Base-by-base conservation (phyloP, 2,888 invertebrate species). In the Cactoblastis cactorum region DNA sequence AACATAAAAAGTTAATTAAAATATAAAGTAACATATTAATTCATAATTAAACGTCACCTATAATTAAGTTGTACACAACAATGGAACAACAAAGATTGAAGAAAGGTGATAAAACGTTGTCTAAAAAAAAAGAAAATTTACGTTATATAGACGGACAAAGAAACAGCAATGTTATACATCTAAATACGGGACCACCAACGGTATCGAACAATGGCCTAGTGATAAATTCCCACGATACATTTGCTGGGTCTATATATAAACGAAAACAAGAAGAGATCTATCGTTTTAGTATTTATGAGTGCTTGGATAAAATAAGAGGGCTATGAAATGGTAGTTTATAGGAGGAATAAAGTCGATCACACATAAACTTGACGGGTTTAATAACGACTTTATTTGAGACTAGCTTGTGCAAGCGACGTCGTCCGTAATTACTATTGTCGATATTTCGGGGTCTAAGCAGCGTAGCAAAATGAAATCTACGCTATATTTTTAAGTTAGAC, bases 141-240 rank as follows among this genome's bases (percentile, higher is more conserved):
- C 22, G 22, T 6, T 22, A 12, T 38, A 1, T 32, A 28, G n/a
- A n/a, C n/a, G n/a, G n/a, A 5, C 2, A 28, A 3, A 28, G 4
- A 17, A 15, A 43, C 12, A 18, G 11, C 11, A 38, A 38, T 9
- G 17, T 37, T 11, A 4, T 11, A 39, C 39, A 19, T 19, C 22
- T 6, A n/a, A n/a, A 28, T 43, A 43, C 43, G 43, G 43, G 17
- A 17, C 43, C 43, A 43, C 43, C 28, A 43, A 43, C 43, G 43
- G 43, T 43, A 43, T 15, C 1, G 1, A 43, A 43, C 43, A 43
- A 43, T 43, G 11, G 15, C 9, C 17, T 1, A 15, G 28, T 28
- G 17, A 19, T n/a, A 39, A 3, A 24, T 41, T 41, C 22, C 22
- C 39, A 41, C 39, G 24, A 19, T 39, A 39, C n/a, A 19, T 43